Conservation (phyloP, 2,888 invertebrate genomes). For the Asteroscopus sphinx region DNA sequence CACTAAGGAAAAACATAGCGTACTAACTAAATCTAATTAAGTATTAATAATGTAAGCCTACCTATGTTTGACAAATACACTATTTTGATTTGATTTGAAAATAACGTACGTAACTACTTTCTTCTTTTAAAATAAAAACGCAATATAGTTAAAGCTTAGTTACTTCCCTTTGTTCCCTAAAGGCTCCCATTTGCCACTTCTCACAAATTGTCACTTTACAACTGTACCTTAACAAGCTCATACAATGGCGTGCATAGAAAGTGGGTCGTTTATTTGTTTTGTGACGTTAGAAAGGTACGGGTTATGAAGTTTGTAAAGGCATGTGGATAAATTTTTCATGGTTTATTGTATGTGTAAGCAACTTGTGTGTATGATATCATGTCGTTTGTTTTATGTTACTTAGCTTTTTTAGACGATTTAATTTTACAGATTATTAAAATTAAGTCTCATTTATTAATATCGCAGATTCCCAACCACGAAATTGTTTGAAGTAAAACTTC, state of each 20-base stretch:
- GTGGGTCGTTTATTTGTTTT: slow-evolving; percentile 41
- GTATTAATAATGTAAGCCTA: too few species aligned
- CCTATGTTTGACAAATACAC: too few species aligned
- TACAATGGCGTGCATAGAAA: slow-evolving; percentile 53
- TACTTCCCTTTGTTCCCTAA: slow-evolving; percentile 36
- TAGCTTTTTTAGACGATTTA: too few species aligned
- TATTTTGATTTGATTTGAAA: too few species aligned
- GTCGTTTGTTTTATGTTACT: too few species aligned
- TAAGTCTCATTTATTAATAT: too few species aligned
- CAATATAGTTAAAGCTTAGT: slow-evolving; percentile 40
- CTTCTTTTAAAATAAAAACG: slow-evolving; percentile 39
- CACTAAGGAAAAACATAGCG: too few species aligned
- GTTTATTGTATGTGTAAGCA: slow-evolving; percentile 3
- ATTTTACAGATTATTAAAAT: too few species aligned
- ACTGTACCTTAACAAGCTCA: slow-evolving; percentile 50
- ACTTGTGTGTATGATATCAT: neutral
- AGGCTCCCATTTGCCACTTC: slow-evolving; percentile 40
- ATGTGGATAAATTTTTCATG: slow-evolving; percentile 30
- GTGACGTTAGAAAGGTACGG: slow-evolving; percentile 8
- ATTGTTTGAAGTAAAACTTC: too few species aligned
- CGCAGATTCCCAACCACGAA: too few species aligned
- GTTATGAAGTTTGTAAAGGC: slow-evolving; percentile 16
- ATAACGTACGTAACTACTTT: too few species aligned
- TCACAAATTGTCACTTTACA: slow-evolving; percentile 58
- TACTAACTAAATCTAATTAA: too few species aligned